Evolutionary conservation across 35 echinoderm and acorn worm genomes (phyloP), one percentile per base, ranked within the genome.

Genomic region (Eucidaris tribuloides): DNA sequence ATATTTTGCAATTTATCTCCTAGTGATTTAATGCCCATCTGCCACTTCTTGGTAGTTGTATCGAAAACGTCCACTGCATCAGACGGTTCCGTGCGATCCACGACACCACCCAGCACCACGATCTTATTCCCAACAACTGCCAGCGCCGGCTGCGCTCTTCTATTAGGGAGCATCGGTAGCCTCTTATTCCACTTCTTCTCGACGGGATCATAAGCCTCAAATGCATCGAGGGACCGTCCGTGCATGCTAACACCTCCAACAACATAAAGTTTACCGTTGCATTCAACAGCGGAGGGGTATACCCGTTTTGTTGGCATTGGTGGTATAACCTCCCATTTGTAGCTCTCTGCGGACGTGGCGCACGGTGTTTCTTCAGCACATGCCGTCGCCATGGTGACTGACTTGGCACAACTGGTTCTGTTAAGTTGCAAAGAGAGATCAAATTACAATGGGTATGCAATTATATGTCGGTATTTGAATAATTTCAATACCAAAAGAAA

Each of bases 161-260:
- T 40, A 28, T 79, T 88, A 5, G 91, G 86, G 17, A 93, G n/a
- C 42, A 88, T 93, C 22, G 74, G 52, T 24, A 93, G 42, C 36
- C 91, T 52, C 40, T 88, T 45, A 40, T 74, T 74, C 91, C 91
- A 93, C 36, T 93, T 93, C 59, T 93, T 93, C 83, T 91, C 86
- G 39, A 83, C 83, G 20, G 86, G 91, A 27, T 88, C 77, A 23
- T 88, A 84, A 19, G 72, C 82, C 59, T 93, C 91, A 58, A 93
- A 79, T 6, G 76, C 85, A 71, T 93, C 91, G 15, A 93, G 28
- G 15, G 91, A 48, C 62, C 50, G 50, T 0, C 91, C 91, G 31
- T 65, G 80, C 30, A 38, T 72, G 63, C 87, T 86, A 58, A 86
- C 87, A 4, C 91, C 91, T 2, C 91, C 91, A 37, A 93, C 78